Base-by-base conservation (phyloP, 2,797 vertebrate genomes). In the Anguilla anguilla region DNA sequence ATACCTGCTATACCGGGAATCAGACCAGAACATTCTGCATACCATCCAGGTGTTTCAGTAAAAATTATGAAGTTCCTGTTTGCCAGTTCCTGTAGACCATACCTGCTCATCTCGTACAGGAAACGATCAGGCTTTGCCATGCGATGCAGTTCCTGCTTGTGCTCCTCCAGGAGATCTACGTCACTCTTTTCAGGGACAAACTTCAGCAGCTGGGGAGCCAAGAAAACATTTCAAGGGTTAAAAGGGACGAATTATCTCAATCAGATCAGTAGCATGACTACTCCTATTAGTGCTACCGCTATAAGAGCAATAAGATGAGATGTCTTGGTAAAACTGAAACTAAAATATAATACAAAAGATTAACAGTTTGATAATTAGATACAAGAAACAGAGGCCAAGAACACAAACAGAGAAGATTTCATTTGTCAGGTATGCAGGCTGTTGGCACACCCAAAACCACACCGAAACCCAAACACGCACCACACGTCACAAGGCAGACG, bases 81-180 rank as follows among this genome's bases (percentile, higher is more conserved):
- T 83, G 49, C 17, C 19, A 28, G 43, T 46, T 46, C 19, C n/a
- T 10, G 6, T 35, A 28, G 43, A 25, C 11, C 92, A 91, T 91
- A 99, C 98, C 98, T 97, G 97, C 98, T 99, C 98, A 99, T 99
- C 86, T 99, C 98, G 0, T 97, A 98, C 85, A 99, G 96, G 93
- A 99, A 99, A n/a, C 97, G 94, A 88, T 99, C 98, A 0, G 98
- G 96, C 93, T 98, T 99, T 86, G 99, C 99, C 99, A 99, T 99
- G 57, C 99, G 97, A 91, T 99, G 98, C 64, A 99, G 94, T 91
- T 99, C 98, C 0, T 99, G 99, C 90, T 98, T 99, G 89, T 99
- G 99, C 86, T 99, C 98, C 88, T 99, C 98, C 91, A 99, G 94
- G 0, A 99, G 96, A 92, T 99, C 99, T 90, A 99, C 95, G 19